Base-by-base conservation (phyloP, 2,888 invertebrate genomes). In the Lordiphosa andalusiaca region DNA sequence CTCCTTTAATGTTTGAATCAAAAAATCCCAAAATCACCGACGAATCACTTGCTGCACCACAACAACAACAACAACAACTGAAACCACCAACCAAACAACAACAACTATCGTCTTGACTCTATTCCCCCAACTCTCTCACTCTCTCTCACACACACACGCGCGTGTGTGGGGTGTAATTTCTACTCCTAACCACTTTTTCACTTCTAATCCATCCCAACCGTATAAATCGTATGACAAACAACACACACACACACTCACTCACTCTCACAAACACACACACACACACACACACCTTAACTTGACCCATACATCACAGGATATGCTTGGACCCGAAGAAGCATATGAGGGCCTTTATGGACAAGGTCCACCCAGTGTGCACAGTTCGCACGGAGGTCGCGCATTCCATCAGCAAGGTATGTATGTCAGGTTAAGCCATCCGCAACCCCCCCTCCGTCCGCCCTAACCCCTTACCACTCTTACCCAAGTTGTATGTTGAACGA, bases 271-370 rank as follows among this genome's bases (percentile, higher is more conserved):
- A 42, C 63, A 55, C 46, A 53, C 40, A 64, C 48, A 52, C 47
- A 69, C 41, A 73, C 57, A 47, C 44, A 56, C 42, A 64, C 55
- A 53, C 56, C 42, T 33, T 40, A 40, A 40, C n/a, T 40, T 40
- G 40, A 52, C 58, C 56, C 48, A 58, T 46, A 61, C 47, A 70
- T 65, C 76, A 81, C 86, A 89, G 89, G 90, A 90, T 87, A 90
- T 90, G 90, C 89, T 93, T 96, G 96, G 97, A 88, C 95, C 96
- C 86, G 97, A 97, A 90, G 96, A 96, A 91, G 94, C 95, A 88
- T 97, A 96, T 92, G 97, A 97, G 90, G 95, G 95, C 90, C 93
- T 96, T 92, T 97, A 97, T 91, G 95, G 95, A 88, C 96, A 96
- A 90, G 95, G 96, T 89, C 96, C 96, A 82, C 96, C 96, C 83